These are phyloP conservation scores for Oxyura jamaicensis DNA, from an alignment of 2,113 vertebrate genomes.

Conservation along the genomic window DNA sequence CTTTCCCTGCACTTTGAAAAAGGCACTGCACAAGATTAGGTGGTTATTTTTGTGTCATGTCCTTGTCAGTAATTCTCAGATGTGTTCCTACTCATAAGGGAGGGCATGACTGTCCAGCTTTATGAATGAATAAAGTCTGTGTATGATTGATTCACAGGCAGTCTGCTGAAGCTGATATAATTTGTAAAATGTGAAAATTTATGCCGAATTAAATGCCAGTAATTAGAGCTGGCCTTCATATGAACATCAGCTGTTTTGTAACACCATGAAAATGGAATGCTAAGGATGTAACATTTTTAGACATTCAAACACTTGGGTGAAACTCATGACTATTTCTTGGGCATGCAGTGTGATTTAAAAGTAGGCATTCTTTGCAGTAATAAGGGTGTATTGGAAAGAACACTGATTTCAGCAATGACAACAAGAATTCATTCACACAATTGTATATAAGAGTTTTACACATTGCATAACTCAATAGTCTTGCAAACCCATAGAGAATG, in stretches of 20 bases:
- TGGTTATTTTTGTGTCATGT: not conserved
- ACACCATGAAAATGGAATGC: not conserved
- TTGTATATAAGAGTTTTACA: not conserved
- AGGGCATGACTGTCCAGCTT: not conserved
- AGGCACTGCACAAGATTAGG: not conserved
- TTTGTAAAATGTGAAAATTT: not conserved
- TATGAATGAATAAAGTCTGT: not conserved
- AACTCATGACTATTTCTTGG: constrained; percentile 15
- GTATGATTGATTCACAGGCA: not conserved
- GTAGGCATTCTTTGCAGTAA: not conserved
- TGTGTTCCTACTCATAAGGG: not conserved
- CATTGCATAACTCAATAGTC: not conserved
- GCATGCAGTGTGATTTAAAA: not conserved
- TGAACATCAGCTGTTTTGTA: constrained; percentile 43
- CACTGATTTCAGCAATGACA: not conserved
- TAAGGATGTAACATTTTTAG: constrained; percentile 25
- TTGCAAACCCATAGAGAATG: not conserved
- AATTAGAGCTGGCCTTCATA: not conserved
- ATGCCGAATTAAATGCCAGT: not conserved
- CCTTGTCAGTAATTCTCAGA: not conserved
- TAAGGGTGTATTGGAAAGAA: not conserved
- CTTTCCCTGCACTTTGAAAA: not conserved
- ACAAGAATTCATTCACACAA: not conserved
- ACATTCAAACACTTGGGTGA: not conserved
- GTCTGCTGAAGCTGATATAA: not conserved